Conservation (phyloP, 2,888 invertebrate genomes). For the Pterostichus madidus region DNA sequence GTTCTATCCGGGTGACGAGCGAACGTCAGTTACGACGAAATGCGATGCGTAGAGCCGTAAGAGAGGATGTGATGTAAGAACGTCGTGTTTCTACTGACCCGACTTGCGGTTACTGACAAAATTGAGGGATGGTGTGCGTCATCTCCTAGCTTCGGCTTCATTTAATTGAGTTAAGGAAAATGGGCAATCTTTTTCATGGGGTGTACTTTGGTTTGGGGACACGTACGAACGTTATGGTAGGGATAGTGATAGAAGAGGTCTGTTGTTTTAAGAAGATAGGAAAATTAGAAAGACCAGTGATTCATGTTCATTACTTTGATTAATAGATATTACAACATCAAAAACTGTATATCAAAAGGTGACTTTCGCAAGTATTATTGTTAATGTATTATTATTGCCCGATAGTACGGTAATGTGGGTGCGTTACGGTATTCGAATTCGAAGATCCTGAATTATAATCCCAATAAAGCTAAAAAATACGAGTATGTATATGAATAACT, state of each 20-base stretch:
- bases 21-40: too few relatives aligned
- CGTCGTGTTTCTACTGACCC: background rate
- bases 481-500: too few relatives aligned
- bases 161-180: constrained; percentile 24
- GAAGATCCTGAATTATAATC: too few relatives aligned
- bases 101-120: background rate
- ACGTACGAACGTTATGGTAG: background rate
- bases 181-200: background rate
- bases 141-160: background rate
- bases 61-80: background rate
- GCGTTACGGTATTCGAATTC: too few relatives aligned
- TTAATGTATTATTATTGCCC: too few relatives aligned
- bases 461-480: too few relatives aligned
- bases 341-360: too few relatives aligned
- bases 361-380: too few relatives aligned
- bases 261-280: background rate
- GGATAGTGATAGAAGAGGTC: background rate
- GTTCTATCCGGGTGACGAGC: too few relatives aligned
- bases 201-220: constrained; percentile 1
- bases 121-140: constrained; percentile 11
- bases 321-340: too few relatives aligned
- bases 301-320: background rate
- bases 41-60: too few relatives aligned
- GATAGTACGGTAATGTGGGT: too few relatives aligned
- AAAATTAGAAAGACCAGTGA: background rate